These are phyloP conservation scores for Caenorhabditis becei DNA, from an alignment of 2,888 invertebrate species.

Conservation along the genomic window DNA sequence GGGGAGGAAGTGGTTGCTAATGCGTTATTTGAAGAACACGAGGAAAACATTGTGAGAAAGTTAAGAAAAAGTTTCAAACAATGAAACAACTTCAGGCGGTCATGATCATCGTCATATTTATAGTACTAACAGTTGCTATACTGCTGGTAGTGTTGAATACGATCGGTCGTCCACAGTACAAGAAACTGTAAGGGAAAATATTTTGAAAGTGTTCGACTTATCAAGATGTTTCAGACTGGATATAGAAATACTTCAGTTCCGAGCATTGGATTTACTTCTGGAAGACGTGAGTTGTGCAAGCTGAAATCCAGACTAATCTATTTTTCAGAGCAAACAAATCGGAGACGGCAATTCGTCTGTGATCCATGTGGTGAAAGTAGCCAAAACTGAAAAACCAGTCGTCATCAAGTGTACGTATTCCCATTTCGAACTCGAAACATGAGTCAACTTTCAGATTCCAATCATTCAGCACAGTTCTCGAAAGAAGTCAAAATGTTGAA, in stretches of 20 bases:
- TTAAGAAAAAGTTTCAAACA: background rate
- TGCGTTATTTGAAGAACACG: background rate
- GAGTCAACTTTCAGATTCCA: constrained; percentile 10
- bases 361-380: background rate
- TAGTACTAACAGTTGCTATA: background rate
- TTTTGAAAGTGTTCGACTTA: too few relatives aligned
- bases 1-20: constrained; percentile 18
- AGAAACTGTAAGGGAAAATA: background rate
- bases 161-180: background rate
- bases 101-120: background rate
- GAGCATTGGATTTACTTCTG: background rate
- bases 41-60: background rate
- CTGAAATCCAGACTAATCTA: background rate
- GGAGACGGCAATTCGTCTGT: constrained; percentile 27
- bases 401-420: constrained; percentile 20
- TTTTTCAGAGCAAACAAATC: constrained; percentile 4
- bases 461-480: background rate
- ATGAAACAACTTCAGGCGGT: background rate
- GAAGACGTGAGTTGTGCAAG: background rate
- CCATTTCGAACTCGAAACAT: too few relatives aligned
- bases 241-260: background rate
- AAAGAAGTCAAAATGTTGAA: constrained; percentile 29
- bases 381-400: background rate
- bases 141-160: background rate
- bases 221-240: too few relatives aligned